These are phyloP conservation scores for Torymus tubicola DNA, from an alignment of 2,888 invertebrate species.

Conservation along the genomic window DNA sequence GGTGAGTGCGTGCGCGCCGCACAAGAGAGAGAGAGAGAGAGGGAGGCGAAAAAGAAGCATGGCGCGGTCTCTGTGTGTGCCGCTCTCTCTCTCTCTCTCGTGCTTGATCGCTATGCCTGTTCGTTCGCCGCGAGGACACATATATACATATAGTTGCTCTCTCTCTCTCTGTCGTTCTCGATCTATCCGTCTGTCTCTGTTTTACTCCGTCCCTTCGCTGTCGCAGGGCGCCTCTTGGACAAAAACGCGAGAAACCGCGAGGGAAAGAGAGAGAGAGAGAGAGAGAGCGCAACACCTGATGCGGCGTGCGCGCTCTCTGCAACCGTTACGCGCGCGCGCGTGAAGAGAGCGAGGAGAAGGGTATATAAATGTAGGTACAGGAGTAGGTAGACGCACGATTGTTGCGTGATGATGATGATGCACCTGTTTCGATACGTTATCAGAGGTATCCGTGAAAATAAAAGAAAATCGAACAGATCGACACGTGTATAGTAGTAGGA, in stretches of 20 bases:
- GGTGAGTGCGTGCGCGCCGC: neutral
- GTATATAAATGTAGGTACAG: too few relatives aligned
- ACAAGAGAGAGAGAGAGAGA: conserved; percentile 4
- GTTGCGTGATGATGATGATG: too few relatives aligned
- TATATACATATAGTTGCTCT: conserved; percentile 38
- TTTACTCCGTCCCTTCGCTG: conserved; percentile 44
- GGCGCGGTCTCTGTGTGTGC: conserved; percentile 30
- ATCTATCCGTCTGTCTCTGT: conserved; percentile 27
- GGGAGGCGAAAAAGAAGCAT: conserved; percentile 51
- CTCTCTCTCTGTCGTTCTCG: conserved; percentile 9
- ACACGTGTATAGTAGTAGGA: too few relatives aligned
- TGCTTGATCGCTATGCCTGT: neutral
- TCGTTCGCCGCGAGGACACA: conserved; percentile 35
- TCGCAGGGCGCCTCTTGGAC: neutral
- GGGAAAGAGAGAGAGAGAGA: too few relatives aligned
- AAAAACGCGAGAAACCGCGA: neutral
- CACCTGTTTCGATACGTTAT: too few relatives aligned
- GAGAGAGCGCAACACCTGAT: too few relatives aligned
- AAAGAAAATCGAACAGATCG: neutral
- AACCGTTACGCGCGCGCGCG: too few relatives aligned
- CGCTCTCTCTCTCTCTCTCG: neutral
- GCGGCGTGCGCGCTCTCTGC: neutral
- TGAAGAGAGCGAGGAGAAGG: too few relatives aligned
- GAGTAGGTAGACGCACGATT: too few relatives aligned
- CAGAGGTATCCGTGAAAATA: neutral